Evolutionary conservation across 1,140 invertebrate species (phyloP).

Genomic region (Drosophila bifasciata): DNA sequence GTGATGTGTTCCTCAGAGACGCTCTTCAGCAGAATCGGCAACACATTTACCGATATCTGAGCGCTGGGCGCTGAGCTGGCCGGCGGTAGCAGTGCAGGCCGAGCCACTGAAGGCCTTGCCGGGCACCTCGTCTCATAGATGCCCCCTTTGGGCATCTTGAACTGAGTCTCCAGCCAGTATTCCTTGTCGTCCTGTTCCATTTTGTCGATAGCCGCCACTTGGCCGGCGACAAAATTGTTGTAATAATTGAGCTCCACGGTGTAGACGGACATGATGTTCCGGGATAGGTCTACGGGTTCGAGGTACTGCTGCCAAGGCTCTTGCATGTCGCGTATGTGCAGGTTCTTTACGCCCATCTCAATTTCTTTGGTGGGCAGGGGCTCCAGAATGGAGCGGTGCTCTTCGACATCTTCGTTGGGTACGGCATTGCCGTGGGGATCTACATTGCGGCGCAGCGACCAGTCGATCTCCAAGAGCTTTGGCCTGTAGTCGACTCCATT

Average conservation of each 20-base stretch:
- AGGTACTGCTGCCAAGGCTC: conserved; percentile 85
- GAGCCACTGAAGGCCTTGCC: neutral
- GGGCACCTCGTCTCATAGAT: conserved; percentile 29
- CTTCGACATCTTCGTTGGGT: conserved; percentile 32
- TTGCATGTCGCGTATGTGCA: conserved; percentile 51
- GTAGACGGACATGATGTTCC: conserved; percentile 86
- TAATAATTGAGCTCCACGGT: conserved; percentile 89
- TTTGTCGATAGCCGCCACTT: conserved; percentile 29
- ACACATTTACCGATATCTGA: neutral
- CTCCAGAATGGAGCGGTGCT: conserved; percentile 52
- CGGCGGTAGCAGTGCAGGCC: conserved; percentile 44
- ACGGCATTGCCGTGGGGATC: conserved; percentile 69
- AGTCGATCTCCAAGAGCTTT: conserved; percentile 60
- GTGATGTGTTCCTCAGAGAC: conserved; percentile 40
- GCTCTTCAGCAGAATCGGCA: conserved; percentile 45
- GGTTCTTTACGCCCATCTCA: conserved; percentile 22
- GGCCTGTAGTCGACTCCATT: conserved; percentile 58
- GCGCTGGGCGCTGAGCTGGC: neutral
- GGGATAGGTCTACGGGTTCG: conserved; percentile 88
- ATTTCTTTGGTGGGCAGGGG: conserved; percentile 52
- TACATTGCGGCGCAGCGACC: conserved; percentile 64
- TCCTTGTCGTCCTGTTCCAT: conserved; percentile 52
- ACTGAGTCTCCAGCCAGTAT: conserved; percentile 52
- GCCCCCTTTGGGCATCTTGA: conserved; percentile 53
- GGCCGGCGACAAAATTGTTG: conserved; percentile 72